Evolutionary conservation across 2,113 vertebrate species (phyloP), one percentile per base, ranked within the genome.

Genomic region (Xiphophorus hellerii): DNA sequence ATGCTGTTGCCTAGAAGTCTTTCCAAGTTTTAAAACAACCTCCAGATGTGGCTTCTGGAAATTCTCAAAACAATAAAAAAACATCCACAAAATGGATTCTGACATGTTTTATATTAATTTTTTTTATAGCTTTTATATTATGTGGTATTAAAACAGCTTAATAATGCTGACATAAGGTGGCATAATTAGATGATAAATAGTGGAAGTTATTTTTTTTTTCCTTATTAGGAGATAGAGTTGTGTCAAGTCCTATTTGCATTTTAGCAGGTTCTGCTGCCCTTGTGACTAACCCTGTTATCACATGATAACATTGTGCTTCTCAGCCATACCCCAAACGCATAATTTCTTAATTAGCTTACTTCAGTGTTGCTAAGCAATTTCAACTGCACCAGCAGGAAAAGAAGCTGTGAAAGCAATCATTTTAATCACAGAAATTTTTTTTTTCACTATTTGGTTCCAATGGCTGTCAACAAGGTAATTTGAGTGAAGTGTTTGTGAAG

Each of bases 331-430:
- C 77, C 51, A 83, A 84, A 88, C 67, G 67, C 69, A 80, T 58
- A 27, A 62, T 85, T 87, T 78, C 69, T 66, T 83, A 77, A 88
- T 89, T 85, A 87, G 70, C 65, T 76, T 74, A 60, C 48, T 31
- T 74, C 66, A 86, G 54, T 82, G 83, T 88, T 82, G 62, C 80
- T 84, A 78, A 76, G 82, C 88, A 87, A 78, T 85, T 73, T 78
- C 29, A 83, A 74, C 37, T 71, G 44, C 62, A 74, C 29, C 58
- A 71, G 64, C 71, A 78, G 66, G 73, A 30, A 71, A 14, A 77
- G 29, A 35, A 71, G 31, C 42, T 42, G 83, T 58, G 15, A 73
- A 84, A 81, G 72, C 51, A 44, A 60, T 78, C 5, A 61, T 69
- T 74, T 33, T 75, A 68, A 86, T 84, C 84, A 73, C 28, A 48